Base-by-base conservation (phyloP, 2,113 vertebrate genomes). In the Laticauda colubrina region DNA sequence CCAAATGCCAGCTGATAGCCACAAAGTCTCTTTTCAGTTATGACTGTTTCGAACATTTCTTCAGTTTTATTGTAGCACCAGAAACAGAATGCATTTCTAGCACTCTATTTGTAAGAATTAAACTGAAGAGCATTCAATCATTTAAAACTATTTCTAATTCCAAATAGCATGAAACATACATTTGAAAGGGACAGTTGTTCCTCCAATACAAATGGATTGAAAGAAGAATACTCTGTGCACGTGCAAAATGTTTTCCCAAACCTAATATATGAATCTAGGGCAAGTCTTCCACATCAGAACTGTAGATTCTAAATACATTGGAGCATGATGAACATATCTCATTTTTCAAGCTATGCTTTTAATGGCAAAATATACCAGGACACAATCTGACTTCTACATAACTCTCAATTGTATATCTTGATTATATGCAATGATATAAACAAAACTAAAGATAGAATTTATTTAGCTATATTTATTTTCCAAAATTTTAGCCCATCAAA, bases 371-470 rank as follows among this genome's bases (percentile, higher is more conserved):
- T 92, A 95, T 29, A 89, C 23, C 69, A 94, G 45, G 29, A 55
- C 26, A 64, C 55, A 91, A 57, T 23, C 92, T 54, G 87, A 61
- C 61, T 43, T 0, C 93, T 85, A 93, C 89, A 64, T 93, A 96
- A 29, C 94, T 95, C 88, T 87, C 88, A 89, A 94, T 21, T 90
- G 90, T 88, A 88, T 61, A 64, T 96, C 96, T 95, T 3, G 89
- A 21, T 11, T 1, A 48, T 64, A 94, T 45, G 69, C 14, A 92
- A 51, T 43, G 39, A 88, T 91, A 4, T 53, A 43, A 12, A 26
- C 51, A 94, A 88, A 92, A 23, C 89, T 43, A 85, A 12, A 20
- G 91, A 24, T 10, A 90, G 11, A 64, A 95, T 89, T 90, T 92
- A 39, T 64, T 88, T 69, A 90, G 89, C 61, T 45, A 92, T 88